Evolutionary conservation across 2,888 invertebrate species (phyloP), one percentile per base, ranked within the genome.

Genomic region (Lasioglossum marginatum): DNA sequence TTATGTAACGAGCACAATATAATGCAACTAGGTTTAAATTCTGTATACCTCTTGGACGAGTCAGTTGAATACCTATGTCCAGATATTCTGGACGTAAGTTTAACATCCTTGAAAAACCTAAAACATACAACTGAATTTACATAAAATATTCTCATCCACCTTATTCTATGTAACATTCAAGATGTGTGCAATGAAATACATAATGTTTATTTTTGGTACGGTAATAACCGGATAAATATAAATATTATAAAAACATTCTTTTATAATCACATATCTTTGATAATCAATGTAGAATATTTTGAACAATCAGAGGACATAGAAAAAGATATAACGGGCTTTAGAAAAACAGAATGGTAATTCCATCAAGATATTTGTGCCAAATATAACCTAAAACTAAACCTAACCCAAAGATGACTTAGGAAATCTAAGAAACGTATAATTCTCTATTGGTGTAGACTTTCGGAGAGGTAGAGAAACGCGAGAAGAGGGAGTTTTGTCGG

Each of bases 31-130:
- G 34, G 40, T 75, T 73, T 63, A 82, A 76, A 70, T 81, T 81
- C 34, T 74, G 81, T 83, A 83, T 94, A 94, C 94, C 94, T 93
- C 92, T 85, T 93, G 31, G 92, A 81, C n/a, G 93, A 81, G 37
- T 91, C 90, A 5, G 94, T 93, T 40, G 94, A 94, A 89, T 94
- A 94, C 84, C 89, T 93, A 87, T 88, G 91, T 77, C 90, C 92
- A 87, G 92, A 92, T 89, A 92, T 85, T 90, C 92, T 94, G 85
- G 92, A 92, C 83, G 87, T 87, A 90, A 92, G 86, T 88, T 90
- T 93, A 43, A 88, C 92, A 91, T 94, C 93, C 81, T 90, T 94
- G 91, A 81, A 88, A 80, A 93, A 87, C 89, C 94, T 94, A 88
- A 79, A 93, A 89, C 84, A 77, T 37, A 75, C 4, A 72, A 66